phyloP scores from a whole-genome alignment of 2,797 vertebrate species.

The Pseudochirops cupreus region DNA sequence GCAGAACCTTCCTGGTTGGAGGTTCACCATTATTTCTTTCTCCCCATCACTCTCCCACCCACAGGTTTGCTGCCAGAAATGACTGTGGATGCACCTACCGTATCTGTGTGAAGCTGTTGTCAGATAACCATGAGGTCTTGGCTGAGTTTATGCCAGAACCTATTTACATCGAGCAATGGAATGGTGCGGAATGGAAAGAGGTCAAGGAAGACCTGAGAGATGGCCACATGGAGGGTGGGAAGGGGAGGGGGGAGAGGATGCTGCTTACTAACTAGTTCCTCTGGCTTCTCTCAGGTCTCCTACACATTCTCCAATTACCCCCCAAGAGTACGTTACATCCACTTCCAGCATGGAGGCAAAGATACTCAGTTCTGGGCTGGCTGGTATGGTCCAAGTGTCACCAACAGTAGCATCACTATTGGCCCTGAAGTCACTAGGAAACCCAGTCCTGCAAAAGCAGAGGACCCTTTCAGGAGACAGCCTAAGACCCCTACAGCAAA shows the following conservation, averaged over 20 bases:
- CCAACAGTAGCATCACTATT: no score
- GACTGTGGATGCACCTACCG: slow-evolving; percentile 91
- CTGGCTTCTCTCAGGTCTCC: no score
- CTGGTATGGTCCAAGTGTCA: no score
- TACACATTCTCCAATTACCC: no score
- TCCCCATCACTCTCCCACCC: neutral
- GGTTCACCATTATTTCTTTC: neutral
- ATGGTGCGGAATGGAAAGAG: slow-evolving; percentile 89
- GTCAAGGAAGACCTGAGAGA: slow-evolving; percentile 78
- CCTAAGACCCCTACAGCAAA: no score
- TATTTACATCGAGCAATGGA: slow-evolving; percentile 91
- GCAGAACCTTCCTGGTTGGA: neutral
- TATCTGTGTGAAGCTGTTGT: slow-evolving; percentile 89
- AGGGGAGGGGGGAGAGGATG: neutral
- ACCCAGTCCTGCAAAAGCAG: neutral
- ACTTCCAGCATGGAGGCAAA: no score
- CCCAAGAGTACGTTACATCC: no score
- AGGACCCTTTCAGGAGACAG: no score
- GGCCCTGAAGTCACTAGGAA: no score
- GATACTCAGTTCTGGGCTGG: no score
- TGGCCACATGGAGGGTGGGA: neutral
- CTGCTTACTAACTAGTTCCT: neutral
- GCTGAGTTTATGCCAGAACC: slow-evolving; percentile 84
- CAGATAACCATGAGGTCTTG: slow-evolving; percentile 81
- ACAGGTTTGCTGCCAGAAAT: slow-evolving; percentile 90